Base-by-base conservation (phyloP, 1,140 invertebrate genomes). In the Trachymyrmex cornetzi region DNA sequence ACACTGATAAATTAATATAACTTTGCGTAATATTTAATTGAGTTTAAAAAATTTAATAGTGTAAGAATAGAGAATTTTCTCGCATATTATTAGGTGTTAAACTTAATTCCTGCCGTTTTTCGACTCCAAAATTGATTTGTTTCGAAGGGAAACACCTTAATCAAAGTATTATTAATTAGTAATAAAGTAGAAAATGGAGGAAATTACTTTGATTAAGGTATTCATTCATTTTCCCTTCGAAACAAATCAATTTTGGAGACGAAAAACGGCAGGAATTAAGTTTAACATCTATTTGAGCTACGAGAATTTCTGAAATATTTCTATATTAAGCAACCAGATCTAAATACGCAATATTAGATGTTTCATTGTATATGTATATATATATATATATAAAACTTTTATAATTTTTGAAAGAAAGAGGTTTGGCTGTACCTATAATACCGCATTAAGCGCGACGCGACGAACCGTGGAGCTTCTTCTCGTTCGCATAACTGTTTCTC, bases 401-500 rank as follows among this genome's bases (percentile, higher is more conserved):
- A 22, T 19, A 72, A 61, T 61, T 34, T 61, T 16, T 27, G 24
- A 63, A 38, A 57, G 38, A 38, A 14, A 22, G 11, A 50, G 38
- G 16, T 44, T 53, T 11, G 5, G 7, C 19, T n/a, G 30, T 67
- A 55, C n/a, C 14, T 22, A 44, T 82, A 84, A 84, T 74, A 19
- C 74, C n/a, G 34, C 67, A 5, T 82, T 61, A 74, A 74, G 24
- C 27, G 53, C 66, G 14, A 67, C 77, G 67, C 55, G 55, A 84
- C 69, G 55, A 69, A 81, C n/a, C 77, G 69, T 74, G 34, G 12
- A 48, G 48, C 53, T 84, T 48, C 55, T 74, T 72, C 22, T 34
- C 50, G 44, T 77, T 80, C 61, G 48, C 57, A n/a, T 84, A 84
- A 84, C 80, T 74, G 69, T 84, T 74, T 84, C 69, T 84, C 69